These are phyloP conservation scores for Ifrita kowaldi DNA, from an alignment of 2,113 vertebrate species.

Conservation along the genomic window DNA sequence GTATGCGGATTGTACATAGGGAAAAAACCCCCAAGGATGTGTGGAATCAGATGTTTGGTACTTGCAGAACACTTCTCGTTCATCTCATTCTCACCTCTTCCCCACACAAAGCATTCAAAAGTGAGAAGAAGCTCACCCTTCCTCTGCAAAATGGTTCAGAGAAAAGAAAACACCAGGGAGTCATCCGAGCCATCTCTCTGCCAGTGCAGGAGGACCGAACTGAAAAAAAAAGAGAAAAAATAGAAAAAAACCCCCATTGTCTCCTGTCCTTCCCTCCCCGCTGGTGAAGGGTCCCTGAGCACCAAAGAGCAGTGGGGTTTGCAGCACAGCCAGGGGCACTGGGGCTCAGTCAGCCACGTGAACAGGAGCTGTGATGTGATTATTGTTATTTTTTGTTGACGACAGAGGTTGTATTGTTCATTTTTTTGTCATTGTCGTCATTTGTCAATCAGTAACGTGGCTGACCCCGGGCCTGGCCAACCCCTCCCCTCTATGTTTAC, in stretches of 20 bases:
- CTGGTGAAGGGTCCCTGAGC: not conserved
- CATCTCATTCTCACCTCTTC: constrained; percentile 10
- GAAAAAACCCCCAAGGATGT: not conserved
- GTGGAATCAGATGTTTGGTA: constrained; percentile 17
- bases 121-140: not conserved
- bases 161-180: not conserved
- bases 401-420: not conserved
- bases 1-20: constrained; percentile 31
- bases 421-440: not conserved
- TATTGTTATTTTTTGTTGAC: not conserved
- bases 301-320: constrained; percentile 2
- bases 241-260: fast-evolving
- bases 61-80: not conserved
- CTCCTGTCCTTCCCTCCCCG: not conserved
- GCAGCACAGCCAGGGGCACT: not conserved
- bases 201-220: not conserved
- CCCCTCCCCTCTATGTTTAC: constrained; percentile 42
- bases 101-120: constrained; percentile 4
- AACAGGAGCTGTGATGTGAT: constrained; percentile 34
- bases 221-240: fast-evolving
- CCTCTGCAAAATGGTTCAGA: not conserved
- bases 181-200: not conserved
- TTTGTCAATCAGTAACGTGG: constrained; percentile 9
- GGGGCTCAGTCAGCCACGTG: not conserved
- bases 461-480: not conserved